Percentiles rank a stretch among this genome's conserved stretches.
These are phyloP conservation scores for Acanthopagrus latus DNA, from an alignment of 2,797 vertebrate genomes.

Conservation along the genomic window DNA sequence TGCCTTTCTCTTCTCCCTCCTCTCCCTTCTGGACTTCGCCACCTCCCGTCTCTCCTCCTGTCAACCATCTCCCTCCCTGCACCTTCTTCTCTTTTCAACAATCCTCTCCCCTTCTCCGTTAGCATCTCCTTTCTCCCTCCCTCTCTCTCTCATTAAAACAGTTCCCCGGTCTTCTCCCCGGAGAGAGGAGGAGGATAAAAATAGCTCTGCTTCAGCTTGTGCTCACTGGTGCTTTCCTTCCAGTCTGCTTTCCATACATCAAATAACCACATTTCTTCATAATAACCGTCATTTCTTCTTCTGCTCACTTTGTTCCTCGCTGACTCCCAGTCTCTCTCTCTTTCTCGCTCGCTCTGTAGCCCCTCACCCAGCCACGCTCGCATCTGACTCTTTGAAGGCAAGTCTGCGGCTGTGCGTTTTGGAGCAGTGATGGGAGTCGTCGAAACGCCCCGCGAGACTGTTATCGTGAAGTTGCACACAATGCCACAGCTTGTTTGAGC, in stretches of 20 bases:
- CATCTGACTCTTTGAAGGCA: slow-evolving; percentile 33
- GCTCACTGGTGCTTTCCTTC: slow-evolving; percentile 48
- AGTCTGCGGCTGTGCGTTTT: slow-evolving; percentile 31
- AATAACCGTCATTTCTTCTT: slow-evolving; percentile 50
- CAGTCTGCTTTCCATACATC: slow-evolving; percentile 66
- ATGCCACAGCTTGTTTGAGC: slow-evolving; percentile 5
- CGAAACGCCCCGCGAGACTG: slow-evolving; percentile 27
- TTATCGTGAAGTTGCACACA: slow-evolving; percentile 24
- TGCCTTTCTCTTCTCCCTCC: slow-evolving; percentile 1
- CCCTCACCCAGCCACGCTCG: background rate
- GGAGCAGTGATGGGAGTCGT: background rate
- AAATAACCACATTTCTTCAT: slow-evolving; percentile 70
- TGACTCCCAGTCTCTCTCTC: slow-evolving; percentile 20
- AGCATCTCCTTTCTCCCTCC: slow-evolving; percentile 54
- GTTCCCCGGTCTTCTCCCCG: slow-evolving; percentile 68
- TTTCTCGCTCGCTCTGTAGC: slow-evolving; percentile 16
- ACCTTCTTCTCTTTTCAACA: slow-evolving; percentile 59
- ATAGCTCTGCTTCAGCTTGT: slow-evolving; percentile 73
- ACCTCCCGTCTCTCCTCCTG: slow-evolving; percentile 31
- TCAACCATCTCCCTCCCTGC: slow-evolving; percentile 27
- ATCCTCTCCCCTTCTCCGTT: slow-evolving; percentile 50
- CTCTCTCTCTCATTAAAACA: slow-evolving; percentile 78
- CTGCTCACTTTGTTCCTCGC: slow-evolving; percentile 18
- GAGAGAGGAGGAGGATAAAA: slow-evolving; percentile 78
- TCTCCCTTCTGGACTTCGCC: slow-evolving; percentile 10